These are phyloP conservation scores for Drosophila ohnishii DNA, from an alignment of 1,140 invertebrate genomes.

Conservation along the genomic window DNA sequence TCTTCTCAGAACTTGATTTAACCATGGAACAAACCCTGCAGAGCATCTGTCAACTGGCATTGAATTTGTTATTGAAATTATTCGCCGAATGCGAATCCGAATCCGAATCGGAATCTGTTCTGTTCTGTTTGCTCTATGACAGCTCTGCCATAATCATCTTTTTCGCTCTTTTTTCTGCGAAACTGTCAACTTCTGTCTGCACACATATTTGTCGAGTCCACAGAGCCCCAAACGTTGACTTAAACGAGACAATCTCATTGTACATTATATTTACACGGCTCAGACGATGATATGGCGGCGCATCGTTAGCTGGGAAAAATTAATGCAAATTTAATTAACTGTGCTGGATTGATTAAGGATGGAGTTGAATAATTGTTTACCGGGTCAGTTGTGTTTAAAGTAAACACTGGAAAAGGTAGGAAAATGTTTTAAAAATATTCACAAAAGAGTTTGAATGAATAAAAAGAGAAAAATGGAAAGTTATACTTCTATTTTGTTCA, in stretches of 20 bases:
- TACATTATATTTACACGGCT: slow-evolving; percentile 47
- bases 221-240: slow-evolving; percentile 46
- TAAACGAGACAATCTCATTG: slow-evolving; percentile 55
- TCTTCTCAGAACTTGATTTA: slow-evolving; percentile 22
- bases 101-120: slow-evolving; percentile 9
- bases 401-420: too few species aligned
- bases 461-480: background rate
- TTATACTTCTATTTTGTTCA: too few species aligned
- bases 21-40: slow-evolving; percentile 11
- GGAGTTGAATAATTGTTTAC: background rate
- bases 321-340: slow-evolving; percentile 71
- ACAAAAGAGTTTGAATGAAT: background rate
- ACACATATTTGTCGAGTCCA: slow-evolving; percentile 62
- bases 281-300: slow-evolving; percentile 23
- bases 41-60: slow-evolving; percentile 34
- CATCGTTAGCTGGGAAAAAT: slow-evolving; percentile 41
- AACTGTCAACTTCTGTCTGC: slow-evolving; percentile 55
- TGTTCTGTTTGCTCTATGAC: slow-evolving; percentile 41
- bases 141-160: slow-evolving; percentile 32
- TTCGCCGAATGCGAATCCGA: slow-evolving; percentile 10
- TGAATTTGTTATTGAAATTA: slow-evolving; percentile 17
- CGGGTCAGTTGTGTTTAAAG: background rate
- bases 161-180: slow-evolving; percentile 39
- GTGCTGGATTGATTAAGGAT: slow-evolving; percentile 16
- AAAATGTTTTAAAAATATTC: background rate